Base-by-base conservation (phyloP, 2,888 invertebrate genomes). In the Camptogramma bilineatum region DNA sequence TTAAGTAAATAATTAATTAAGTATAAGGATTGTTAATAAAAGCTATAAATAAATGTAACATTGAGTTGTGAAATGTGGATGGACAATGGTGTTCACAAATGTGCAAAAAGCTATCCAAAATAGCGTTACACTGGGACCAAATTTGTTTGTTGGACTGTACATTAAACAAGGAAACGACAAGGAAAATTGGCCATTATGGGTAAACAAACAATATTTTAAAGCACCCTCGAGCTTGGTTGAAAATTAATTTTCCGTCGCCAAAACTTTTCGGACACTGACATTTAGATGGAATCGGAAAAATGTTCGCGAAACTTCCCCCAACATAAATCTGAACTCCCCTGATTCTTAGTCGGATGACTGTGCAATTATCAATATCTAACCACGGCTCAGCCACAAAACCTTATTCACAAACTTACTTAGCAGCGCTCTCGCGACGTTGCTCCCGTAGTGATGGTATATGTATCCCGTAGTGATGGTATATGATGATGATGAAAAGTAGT, bases 331-430 rank as follows among this genome's bases (percentile, higher is more conserved):
- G 31, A 48, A 56, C 71, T 66, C 73, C 73, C 63, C 68, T 73
- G 73, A 76, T 77, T 80, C 74, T 68, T n/a, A 28, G 70, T 68
- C 82, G 86, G 83, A 84, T 90, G 88, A 88, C 86, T 88, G 84
- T 84, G 87, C 89, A 88, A 88, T 89, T 84, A 84, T 82, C 77
- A 76, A 80, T 81, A 85, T 80, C 67, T 58, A 61, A 61, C 65
- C 78, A 66, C 66, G 65, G 63, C 73, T 71, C 69, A 70, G 75
- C 77, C 39, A 21, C 52, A 53, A 18, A 7, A 16, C 66, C 56
- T 18, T 69, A 79, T 80, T 82, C 78, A 76, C 73, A 79, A 71
- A 46, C 13, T n/a, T 13, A 24, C 5, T n/a, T n/a, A n/a, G n/a
- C n/a, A n/a, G n/a, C n/a, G n/a, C n/a, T n/a, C n/a, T n/a, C n/a